Percentiles rank a stretch among this genome's conserved stretches.
Conservation (phyloP, 30 jellyfish, hydroid and myxozoan species). For the Nemopilema nomurai region DNA sequence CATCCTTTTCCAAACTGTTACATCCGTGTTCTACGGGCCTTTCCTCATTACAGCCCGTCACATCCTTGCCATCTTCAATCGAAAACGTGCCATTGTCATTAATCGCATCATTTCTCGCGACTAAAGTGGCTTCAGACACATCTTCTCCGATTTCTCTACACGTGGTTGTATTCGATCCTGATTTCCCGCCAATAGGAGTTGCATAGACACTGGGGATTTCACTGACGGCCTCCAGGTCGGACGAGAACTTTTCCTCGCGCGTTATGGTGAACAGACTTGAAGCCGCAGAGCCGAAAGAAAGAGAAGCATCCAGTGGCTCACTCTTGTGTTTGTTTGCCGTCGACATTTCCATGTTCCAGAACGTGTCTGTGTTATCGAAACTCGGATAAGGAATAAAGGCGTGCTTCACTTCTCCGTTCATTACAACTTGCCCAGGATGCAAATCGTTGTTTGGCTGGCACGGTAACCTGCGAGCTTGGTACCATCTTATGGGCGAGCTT, state of each 20-base stretch:
- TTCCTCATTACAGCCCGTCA: not conserved
- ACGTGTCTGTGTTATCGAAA: constrained; percentile 51
- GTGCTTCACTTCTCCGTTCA: constrained; percentile 65
- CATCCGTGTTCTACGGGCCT: not conserved
- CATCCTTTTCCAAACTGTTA: not conserved
- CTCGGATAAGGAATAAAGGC: constrained; percentile 61
- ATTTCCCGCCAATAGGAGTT: constrained; percentile 13
- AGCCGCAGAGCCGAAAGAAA: constrained; percentile 55
- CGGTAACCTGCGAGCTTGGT: constrained; percentile 6
- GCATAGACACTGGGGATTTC: constrained; percentile 8
- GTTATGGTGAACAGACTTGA: constrained; percentile 63
- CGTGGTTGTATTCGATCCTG: constrained; percentile 25
- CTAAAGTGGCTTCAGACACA: not conserved
- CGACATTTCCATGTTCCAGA: constrained; percentile 65
- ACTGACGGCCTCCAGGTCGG: constrained; percentile 34
- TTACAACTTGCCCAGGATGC: constrained; percentile 66
- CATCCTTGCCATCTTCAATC: not conserved
- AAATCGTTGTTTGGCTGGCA: constrained; percentile 21
- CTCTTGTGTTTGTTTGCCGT: constrained; percentile 12
- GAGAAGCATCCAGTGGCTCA: constrained; percentile 30
- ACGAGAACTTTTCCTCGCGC: constrained; percentile 57
- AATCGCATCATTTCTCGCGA: not conserved
- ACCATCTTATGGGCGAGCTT: constrained; percentile 43
- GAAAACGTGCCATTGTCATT: constrained; percentile 5
- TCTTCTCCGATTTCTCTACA: not conserved